phyloP scores from a whole-genome alignment of 2,797 vertebrate genomes.

The Sebastes oblongus region DNA sequence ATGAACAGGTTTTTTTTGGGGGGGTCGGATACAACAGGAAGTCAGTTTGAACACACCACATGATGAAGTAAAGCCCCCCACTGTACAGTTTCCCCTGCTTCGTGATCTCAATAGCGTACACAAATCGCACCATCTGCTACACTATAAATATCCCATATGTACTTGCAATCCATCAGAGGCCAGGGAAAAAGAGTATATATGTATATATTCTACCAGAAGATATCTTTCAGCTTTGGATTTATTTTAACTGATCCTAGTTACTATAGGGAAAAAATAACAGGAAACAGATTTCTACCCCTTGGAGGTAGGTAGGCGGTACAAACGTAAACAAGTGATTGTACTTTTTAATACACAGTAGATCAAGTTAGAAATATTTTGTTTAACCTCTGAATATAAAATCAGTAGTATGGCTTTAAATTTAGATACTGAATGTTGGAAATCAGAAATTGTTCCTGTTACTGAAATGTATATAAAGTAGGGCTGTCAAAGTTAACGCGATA shows the following conservation, averaged over 20 bases:
- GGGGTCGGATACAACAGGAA: slow-evolving; percentile 1
- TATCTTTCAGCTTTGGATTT: too few relatives aligned
- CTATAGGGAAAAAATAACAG: too few relatives aligned
- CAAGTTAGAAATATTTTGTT: background rate
- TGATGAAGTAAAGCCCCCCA: background rate
- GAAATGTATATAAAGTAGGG: background rate
- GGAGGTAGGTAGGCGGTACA: background rate
- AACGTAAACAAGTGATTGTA: too few relatives aligned
- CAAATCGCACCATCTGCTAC: slow-evolving; percentile 46
- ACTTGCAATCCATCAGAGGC: background rate
- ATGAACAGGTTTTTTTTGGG: background rate
- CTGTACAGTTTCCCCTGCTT: slow-evolving; percentile 8
- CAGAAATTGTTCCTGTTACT: background rate
- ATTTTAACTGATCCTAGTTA: too few relatives aligned
- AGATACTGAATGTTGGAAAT: background rate
- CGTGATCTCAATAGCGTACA: slow-evolving; percentile 25
- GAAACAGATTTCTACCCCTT: background rate
- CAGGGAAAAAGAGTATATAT: background rate
- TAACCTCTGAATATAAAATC: background rate
- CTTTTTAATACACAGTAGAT: background rate
- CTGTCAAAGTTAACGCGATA: too few relatives aligned
- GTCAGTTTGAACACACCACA: slow-evolving; percentile 5
- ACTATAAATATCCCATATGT: slow-evolving; percentile 45
- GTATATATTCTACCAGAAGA: too few relatives aligned
- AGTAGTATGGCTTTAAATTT: background rate